Percentiles rank a stretch among this genome's conserved stretches.
Evolutionary conservation across 2,888 invertebrate species (phyloP).

Genomic region (Harpalus rubripes): DNA sequence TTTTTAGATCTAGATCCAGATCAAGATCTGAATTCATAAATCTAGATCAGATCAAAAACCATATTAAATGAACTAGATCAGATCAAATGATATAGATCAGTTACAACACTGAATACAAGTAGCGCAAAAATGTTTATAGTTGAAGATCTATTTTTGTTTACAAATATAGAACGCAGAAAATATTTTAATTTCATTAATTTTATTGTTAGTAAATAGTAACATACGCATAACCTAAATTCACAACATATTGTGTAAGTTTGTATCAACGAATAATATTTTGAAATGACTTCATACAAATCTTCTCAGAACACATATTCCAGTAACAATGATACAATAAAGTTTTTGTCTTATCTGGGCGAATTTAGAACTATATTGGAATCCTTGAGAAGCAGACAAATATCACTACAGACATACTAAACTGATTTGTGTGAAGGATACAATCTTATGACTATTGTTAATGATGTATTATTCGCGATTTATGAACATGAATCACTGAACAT

Average conservation of each 20-base stretch:
- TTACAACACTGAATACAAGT: no score
- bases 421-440: conserved; percentile 30
- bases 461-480: conserved; percentile 22
- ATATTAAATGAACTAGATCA: no score
- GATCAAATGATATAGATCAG: no score
- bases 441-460: conserved; percentile 12
- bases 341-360: conserved; percentile 18
- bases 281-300: not conserved
- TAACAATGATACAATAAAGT: conserved; percentile 22
- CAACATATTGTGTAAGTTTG: conserved; percentile 24
- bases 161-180: no score
- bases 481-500: conserved; percentile 17
- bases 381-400: conserved; percentile 21
- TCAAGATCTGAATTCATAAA: no score
- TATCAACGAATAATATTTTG: conserved; percentile 19
- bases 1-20: no score
- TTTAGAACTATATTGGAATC: conserved; percentile 17
- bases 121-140: no score
- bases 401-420: conserved; percentile 7
- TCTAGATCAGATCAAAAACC: no score
- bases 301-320: conserved; percentile 18
- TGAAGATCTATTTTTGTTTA: no score
- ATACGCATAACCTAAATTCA: conserved; percentile 27
- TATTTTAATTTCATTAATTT: not conserved
- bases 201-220: conserved; percentile 5